A percentile compares a stretch with the other conserved stretches of the same genome.
Conservation (phyloP, 2,113 vertebrate species). For the Sinocyclocheilus rhinocerous region DNA sequence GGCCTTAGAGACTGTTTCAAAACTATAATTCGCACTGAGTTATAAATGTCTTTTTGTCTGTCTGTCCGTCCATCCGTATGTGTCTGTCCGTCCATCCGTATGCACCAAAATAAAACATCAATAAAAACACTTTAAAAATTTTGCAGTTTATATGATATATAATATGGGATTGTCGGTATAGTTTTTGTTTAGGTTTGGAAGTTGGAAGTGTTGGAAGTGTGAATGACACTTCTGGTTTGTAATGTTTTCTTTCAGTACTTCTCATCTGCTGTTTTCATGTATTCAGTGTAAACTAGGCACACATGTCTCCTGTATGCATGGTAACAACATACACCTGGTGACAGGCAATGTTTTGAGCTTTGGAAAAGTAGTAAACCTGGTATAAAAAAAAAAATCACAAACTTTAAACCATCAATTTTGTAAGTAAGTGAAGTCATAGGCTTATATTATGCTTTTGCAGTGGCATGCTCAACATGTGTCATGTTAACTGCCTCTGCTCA, state of each 20-base stretch:
- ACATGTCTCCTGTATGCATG: neutral
- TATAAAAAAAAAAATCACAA: neutral
- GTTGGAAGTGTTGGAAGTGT: neutral
- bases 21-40: constrained; percentile 85
- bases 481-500: neutral
- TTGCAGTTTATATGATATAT: neutral
- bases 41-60: neutral
- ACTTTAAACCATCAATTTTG: neutral
- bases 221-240: neutral
- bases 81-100: no score
- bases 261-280: neutral
- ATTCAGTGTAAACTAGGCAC: neutral
- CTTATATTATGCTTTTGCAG: constrained; percentile 2
- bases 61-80: no score
- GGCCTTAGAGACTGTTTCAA: constrained; percentile 88
- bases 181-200: no score
- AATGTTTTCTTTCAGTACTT: neutral
- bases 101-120: no score
- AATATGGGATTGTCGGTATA: neutral
- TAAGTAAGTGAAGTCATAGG: constrained; percentile 12
- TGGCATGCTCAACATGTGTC: neutral
- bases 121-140: no score
- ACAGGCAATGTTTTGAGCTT: neutral
- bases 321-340: constrained; percentile 14
- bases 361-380: neutral